Evolutionary conservation across 2,888 invertebrate species (phyloP), one percentile per base, ranked within the genome.

Genomic region (Leucophora obtusa): DNA sequence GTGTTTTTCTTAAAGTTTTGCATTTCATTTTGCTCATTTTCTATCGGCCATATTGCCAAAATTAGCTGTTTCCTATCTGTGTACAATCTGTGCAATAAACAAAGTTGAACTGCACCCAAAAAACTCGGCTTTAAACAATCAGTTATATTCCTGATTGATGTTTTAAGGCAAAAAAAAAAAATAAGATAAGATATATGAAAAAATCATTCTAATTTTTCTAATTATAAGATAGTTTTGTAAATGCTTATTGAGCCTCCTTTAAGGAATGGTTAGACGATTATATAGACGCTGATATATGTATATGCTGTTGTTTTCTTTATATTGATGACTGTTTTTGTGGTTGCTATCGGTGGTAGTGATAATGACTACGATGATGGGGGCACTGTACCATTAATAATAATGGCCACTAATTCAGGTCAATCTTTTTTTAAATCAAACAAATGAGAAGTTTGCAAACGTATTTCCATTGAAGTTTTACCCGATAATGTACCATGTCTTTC

Each of bases 401-500:
- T n/a, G 43, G 43, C 43, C 0, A 63, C 14, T 1, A 76, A 6
- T 56, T 73, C 53, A 1, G 54, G 81, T 81, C 81, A 81, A 54
- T 81, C 81, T 59, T 14, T 63, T 43, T 73, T 77, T n/a, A 81
- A 51, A 14, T 28, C 33, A 35, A 43, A 21, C 38, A 60, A 54
- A 10, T 77, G 65, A 3, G 81, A 74, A 35, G 65, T 58, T 56
- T 68, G 70, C 38, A 90, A 81, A 83, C 87, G 86, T 15, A 94
- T 92, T 86, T 94, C 93, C 92, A 96, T 93, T 1, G 93, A 93
- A 70, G 92, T 91, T 86, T 94, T 92, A 8, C 95, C 94, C n/a
- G 96, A 94, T 84, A 94, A 92, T 15, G 96, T 91, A 53, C 94
- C 95, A 89, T 96, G 95, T 83, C 92, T 92, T 89, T 97, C 97